Evolutionary conservation across 2,888 invertebrate genomes (phyloP).

Genomic region (Odontomyia ornata): DNA sequence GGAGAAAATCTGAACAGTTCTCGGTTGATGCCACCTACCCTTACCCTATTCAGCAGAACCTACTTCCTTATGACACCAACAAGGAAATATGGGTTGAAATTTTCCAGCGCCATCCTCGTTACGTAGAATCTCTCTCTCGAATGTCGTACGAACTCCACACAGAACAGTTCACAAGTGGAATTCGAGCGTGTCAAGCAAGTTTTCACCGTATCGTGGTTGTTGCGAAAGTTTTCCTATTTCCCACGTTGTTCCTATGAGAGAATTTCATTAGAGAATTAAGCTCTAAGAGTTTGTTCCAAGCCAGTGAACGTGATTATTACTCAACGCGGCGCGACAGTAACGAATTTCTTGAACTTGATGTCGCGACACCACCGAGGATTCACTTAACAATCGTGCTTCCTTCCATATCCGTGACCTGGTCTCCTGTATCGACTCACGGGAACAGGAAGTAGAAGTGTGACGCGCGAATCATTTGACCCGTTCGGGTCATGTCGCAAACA

Average conservation of each 20-base stretch:
- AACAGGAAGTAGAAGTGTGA: conserved; percentile 1
- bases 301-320: background rate
- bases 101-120: background rate
- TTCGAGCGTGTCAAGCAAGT: conserved; percentile 36
- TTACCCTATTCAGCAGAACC: background rate
- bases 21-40: background rate
- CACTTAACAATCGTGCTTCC: background rate
- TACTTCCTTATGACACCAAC: background rate
- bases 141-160: background rate
- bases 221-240: conserved; percentile 15
- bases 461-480: conserved; percentile 4
- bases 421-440: background rate
- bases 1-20: background rate
- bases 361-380: background rate
- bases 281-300: background rate
- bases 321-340: background rate
- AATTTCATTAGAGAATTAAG: background rate
- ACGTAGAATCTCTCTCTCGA: conserved; percentile 25
- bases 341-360: too few species aligned
- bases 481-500: background rate
- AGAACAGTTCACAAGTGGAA: conserved; percentile 24
- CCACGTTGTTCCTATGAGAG: conserved; percentile 17
- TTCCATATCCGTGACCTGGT: background rate
- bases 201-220: conserved; percentile 27
- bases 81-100: conserved; percentile 12